Conservation (phyloP, 2,113 vertebrate genomes). For the Beaufortia kweichowensis region DNA sequence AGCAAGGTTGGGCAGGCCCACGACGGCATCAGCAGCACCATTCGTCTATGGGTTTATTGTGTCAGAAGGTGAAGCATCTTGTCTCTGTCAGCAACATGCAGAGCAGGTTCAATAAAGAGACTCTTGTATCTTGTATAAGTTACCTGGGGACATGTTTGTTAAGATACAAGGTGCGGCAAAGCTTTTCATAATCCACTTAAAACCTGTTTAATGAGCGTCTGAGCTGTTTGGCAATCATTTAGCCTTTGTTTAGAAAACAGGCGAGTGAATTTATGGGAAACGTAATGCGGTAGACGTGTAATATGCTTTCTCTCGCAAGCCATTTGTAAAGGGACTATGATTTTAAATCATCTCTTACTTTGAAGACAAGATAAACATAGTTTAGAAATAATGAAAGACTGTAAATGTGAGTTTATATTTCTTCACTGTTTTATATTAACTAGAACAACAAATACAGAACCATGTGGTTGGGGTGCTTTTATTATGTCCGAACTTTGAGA, state of each 20-base stretch:
- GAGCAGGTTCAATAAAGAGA: slow-evolving; percentile 10
- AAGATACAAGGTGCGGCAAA: slow-evolving; percentile 51
- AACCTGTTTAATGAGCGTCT: slow-evolving; percentile 60
- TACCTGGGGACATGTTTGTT: slow-evolving; percentile 43
- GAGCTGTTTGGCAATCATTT: background rate
- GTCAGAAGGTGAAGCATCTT: slow-evolving; percentile 23
- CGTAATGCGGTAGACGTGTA: background rate
- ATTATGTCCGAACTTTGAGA: background rate
- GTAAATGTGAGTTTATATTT: background rate
- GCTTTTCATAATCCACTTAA: slow-evolving; percentile 54
- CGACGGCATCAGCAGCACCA: slow-evolving; percentile 48
- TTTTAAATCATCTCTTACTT: background rate
- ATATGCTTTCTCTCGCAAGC: background rate
- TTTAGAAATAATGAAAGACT: background rate
- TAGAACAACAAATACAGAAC: slow-evolving; percentile 3
- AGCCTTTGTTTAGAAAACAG: background rate
- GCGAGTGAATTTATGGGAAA: background rate
- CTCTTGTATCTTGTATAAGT: slow-evolving; percentile 18
- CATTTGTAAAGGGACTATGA: background rate
- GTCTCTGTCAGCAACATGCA: slow-evolving; percentile 49
- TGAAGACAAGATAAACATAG: background rate
- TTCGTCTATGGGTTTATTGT: slow-evolving; percentile 54
- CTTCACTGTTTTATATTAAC: background rate
- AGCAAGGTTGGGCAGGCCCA: slow-evolving; percentile 50
- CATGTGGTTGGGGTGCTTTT: background rate